Evolutionary conservation across 2,888 invertebrate genomes (phyloP).

Genomic region (Ennomos quercinarius): DNA sequence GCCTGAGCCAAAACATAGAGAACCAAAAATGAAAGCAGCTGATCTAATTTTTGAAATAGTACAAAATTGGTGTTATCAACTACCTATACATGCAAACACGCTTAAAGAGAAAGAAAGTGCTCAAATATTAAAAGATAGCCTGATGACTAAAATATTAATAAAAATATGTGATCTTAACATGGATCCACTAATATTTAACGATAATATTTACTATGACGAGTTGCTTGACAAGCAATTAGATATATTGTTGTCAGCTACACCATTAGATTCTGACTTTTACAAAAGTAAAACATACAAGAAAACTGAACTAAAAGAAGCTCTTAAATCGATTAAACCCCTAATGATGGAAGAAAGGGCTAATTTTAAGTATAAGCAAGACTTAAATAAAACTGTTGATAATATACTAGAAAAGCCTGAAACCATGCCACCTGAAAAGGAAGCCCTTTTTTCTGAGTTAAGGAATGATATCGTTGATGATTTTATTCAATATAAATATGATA

Average conservation of each 20-base stretch:
- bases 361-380: conserved; percentile 56
- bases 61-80: conserved; percentile 59
- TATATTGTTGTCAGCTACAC: conserved; percentile 48
- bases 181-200: conserved; percentile 54
- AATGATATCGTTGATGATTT: conserved; percentile 63
- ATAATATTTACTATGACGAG: conserved; percentile 53
- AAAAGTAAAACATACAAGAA: conserved; percentile 49
- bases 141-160: conserved; percentile 59
- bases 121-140: conserved; percentile 48
- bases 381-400: conserved; percentile 51
- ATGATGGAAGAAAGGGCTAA: conserved; percentile 55
- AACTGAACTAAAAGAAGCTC: conserved; percentile 49
- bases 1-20: conserved; percentile 11
- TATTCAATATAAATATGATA: conserved; percentile 54
- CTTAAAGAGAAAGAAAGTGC: conserved; percentile 42
- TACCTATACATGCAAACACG: conserved; percentile 50
- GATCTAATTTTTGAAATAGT: conserved; percentile 60
- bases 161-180: conserved; percentile 64
- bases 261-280: conserved; percentile 45
- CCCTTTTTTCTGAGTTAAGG: conserved; percentile 45
- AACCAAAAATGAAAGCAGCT: conserved; percentile 49
- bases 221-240: conserved; percentile 60
- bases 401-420: conserved; percentile 49
- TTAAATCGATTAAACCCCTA: conserved; percentile 54
- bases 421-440: conserved; percentile 38